A percentile compares a stretch with the other conserved stretches of the same genome.
Conservation (phyloP, 2,113 vertebrate species). For the Halichoerus grypus region DNA sequence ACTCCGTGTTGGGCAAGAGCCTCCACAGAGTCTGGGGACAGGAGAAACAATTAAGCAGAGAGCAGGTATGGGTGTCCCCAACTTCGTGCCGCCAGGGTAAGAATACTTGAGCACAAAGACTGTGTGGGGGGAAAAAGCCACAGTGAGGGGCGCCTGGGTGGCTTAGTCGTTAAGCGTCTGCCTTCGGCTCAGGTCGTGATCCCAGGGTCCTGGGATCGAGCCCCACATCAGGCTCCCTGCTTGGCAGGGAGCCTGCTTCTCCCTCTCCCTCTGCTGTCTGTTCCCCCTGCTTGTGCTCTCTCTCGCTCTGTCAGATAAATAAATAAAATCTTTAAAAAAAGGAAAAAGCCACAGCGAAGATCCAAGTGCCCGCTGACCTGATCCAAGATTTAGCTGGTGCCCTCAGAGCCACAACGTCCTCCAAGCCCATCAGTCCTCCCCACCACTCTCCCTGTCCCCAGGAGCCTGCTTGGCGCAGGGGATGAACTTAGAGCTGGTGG, state of each 20-base stretch:
- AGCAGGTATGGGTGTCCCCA: not conserved
- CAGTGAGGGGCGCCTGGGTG: not conserved
- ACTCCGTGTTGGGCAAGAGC: not conserved
- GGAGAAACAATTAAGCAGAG: not conserved
- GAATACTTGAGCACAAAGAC: not conserved
- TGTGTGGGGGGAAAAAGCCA: not conserved
- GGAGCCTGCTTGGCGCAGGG: not conserved
- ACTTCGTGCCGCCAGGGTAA: not conserved
- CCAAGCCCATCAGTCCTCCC: not conserved
- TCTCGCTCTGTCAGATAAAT: too few species aligned
- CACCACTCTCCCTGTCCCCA: not conserved
- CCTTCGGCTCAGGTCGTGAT: too few species aligned
- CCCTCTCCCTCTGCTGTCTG: too few species aligned
- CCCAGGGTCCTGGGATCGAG: too few species aligned
- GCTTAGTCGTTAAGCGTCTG: too few species aligned
- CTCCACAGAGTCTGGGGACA: not conserved
- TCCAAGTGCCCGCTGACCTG: not conserved
- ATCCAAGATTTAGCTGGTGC: not conserved
- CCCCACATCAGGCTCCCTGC: too few species aligned
- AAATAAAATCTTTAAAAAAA: too few species aligned
- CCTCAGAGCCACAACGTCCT: accelerated
- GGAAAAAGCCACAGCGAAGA: not conserved
- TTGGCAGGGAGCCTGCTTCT: too few species aligned
- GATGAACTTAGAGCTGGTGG: not conserved
- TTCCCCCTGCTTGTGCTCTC: too few species aligned